phyloP scores from a whole-genome alignment of 2,113 vertebrate genomes.

The Grus americana region DNA sequence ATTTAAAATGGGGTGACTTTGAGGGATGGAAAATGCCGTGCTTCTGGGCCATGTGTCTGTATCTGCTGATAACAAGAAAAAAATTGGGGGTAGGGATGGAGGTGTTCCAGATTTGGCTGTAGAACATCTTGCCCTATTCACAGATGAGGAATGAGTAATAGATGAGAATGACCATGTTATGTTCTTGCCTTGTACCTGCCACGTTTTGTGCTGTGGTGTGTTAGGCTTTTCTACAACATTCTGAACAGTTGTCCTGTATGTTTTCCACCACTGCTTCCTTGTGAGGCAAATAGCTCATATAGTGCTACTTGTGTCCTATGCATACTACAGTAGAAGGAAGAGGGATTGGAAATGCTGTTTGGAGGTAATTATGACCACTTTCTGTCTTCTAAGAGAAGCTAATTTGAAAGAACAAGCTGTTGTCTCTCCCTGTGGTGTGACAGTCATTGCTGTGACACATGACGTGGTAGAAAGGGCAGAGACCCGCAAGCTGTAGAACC shows the following conservation, averaged over 20 bases:
- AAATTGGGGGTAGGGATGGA: background rate
- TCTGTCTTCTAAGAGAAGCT: background rate
- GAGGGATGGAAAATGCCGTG: background rate
- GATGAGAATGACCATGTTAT: background rate
- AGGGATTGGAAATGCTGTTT: background rate
- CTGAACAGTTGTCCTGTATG: background rate
- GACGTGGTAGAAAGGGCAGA: background rate
- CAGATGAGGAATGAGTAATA: background rate
- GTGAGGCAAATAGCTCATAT: background rate
- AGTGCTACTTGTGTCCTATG: background rate
- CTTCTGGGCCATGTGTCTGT: background rate
- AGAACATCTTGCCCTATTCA: background rate
- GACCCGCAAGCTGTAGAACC: background rate
- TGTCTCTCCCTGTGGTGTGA: background rate
- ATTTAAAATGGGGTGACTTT: background rate
- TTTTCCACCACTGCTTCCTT: background rate
- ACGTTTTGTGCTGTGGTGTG: background rate
- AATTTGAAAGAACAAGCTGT: background rate
- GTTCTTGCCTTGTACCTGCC: background rate
- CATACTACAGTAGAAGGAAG: fast-evolving
- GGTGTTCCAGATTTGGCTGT: background rate
- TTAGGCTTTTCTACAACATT: fast-evolving
- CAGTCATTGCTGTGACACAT: background rate
- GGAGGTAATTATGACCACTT: background rate
- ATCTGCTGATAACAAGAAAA: background rate